Evolutionary conservation across 2,797 vertebrate species (phyloP), one percentile per base, ranked within the genome.

Genomic region (Chanos chanos): DNA sequence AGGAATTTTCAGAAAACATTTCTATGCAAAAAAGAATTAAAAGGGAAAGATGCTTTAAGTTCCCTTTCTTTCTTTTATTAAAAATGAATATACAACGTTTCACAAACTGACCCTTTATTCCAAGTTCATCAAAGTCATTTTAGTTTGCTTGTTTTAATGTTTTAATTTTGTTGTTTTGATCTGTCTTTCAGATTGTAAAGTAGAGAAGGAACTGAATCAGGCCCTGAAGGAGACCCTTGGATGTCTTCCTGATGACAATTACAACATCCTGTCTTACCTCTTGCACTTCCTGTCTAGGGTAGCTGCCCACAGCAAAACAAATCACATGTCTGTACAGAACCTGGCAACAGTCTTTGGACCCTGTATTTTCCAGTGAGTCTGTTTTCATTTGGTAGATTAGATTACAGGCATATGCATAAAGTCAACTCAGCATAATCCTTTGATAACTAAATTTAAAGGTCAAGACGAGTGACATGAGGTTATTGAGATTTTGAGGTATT

Each of bases 281-380:
- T 76, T 81, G 77, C 77, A 80, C 73, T 94, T 93, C 76, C 73
- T 94, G 50, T 73, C 76, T 41, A 87, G 81, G 71, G 87, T 92
- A 54, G 83, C 88, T 1, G 64, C 76, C 13, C 57, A 87, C 56
- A 91, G 87, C 65, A 77, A 86, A 5, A 82, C 73, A 52, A 93
- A 92, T 80, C 85, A 85, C 55, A 94, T 91, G 91, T 87, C 89
- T 27, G 51, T 88, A 68, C 87, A 92, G 79, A 91, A 90, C 66
- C 77, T 92, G 40, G 86, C 89, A 7, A 71, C 84, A 18, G 81
- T 90, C 53, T 92, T 92, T 70, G 89, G 91, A 50, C 90, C 91
- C 36, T 86, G 84, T 54, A 74, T 93, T 57, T 93, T 92, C 74
- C 87, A 76, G 90, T 92, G 77, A 87, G 89, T 84, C 10, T 13